Percentiles rank a stretch among this genome's conserved stretches.
phyloP scores from a whole-genome alignment of 2,113 vertebrate genomes.

The Otolemur garnettii region DNA sequence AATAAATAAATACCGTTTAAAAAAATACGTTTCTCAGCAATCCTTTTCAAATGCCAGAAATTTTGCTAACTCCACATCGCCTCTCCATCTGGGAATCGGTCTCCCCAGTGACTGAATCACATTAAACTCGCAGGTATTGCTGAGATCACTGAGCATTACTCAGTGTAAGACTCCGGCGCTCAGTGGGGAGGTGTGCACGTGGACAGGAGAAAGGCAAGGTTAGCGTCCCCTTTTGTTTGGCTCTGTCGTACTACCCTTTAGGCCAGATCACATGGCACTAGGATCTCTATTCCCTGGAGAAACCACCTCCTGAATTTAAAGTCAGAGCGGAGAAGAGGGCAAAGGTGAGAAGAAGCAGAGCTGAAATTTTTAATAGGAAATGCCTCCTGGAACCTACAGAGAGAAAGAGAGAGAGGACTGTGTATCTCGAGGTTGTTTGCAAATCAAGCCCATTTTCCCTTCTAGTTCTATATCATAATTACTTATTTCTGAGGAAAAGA shows the following conservation, averaged over 20 bases:
- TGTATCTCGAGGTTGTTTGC: slow-evolving; percentile 62
- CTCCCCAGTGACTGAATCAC: neutral
- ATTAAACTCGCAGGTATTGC: neutral
- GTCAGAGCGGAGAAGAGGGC: slow-evolving; percentile 61
- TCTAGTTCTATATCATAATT: slow-evolving; percentile 10
- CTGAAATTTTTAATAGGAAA: slow-evolving; percentile 79
- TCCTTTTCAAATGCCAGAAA: neutral
- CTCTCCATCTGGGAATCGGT: neutral
- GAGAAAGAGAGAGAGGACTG: neutral
- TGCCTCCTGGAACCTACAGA: neutral
- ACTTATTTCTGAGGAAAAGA: slow-evolving; percentile 51
- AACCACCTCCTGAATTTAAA: slow-evolving; percentile 76
- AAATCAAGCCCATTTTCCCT: slow-evolving; percentile 67
- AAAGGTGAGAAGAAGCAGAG: slow-evolving; percentile 72
- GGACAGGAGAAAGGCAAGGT: slow-evolving; percentile 27
- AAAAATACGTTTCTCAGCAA: neutral
- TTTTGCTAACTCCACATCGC: neutral
- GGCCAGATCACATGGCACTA: slow-evolving; percentile 66
- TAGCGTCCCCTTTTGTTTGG: slow-evolving; percentile 43
- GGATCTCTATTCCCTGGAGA: slow-evolving; percentile 64
- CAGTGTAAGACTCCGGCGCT: neutral
- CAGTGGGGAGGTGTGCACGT: neutral
- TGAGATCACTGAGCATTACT: neutral
- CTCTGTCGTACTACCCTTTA: slow-evolving; percentile 65
- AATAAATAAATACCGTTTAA: slow-evolving; percentile 28